Evolutionary conservation across 2,113 vertebrate species (phyloP).

Genomic region (Alethe castanea): DNA sequence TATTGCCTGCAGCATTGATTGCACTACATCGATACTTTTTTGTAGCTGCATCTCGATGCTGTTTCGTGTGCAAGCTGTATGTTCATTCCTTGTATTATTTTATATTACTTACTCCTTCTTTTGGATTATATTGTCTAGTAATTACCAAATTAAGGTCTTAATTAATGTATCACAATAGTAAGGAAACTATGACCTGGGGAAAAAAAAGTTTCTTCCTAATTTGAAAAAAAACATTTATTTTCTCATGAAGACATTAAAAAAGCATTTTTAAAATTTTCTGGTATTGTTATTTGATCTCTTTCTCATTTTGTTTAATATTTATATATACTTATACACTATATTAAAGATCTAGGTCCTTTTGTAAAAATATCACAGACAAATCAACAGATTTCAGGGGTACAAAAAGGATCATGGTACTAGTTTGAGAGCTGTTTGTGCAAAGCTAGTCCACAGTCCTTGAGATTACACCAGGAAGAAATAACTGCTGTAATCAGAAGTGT

Average conservation of each 20-base stretch:
- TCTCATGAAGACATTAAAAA: not conserved
- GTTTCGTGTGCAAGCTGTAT: not conserved
- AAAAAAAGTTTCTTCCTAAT: not conserved
- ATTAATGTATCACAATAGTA: fast-evolving
- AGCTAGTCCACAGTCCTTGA: not conserved
- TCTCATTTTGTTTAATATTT: not conserved
- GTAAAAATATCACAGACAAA: not conserved
- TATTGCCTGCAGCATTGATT: constrained; percentile 67
- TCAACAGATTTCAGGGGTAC: not conserved
- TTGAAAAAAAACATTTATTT: not conserved
- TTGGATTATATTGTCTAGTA: not conserved
- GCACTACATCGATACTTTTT: constrained; percentile 39
- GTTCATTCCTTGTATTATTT: not conserved
- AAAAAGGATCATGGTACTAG: not conserved
- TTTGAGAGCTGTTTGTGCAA: not conserved
- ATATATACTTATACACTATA: not conserved
- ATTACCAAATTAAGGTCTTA: not conserved
- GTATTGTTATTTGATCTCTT: not conserved
- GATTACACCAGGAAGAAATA: constrained; percentile 7
- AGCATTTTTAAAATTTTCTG: not conserved
- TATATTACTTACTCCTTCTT: not conserved
- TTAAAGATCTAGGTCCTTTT: not conserved
- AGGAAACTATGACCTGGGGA: not conserved
- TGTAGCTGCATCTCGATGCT: not conserved
- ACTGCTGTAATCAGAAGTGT: not conserved